Evolutionary conservation across 2,888 invertebrate species (phyloP).

Genomic region (Harmothoe impar): DNA sequence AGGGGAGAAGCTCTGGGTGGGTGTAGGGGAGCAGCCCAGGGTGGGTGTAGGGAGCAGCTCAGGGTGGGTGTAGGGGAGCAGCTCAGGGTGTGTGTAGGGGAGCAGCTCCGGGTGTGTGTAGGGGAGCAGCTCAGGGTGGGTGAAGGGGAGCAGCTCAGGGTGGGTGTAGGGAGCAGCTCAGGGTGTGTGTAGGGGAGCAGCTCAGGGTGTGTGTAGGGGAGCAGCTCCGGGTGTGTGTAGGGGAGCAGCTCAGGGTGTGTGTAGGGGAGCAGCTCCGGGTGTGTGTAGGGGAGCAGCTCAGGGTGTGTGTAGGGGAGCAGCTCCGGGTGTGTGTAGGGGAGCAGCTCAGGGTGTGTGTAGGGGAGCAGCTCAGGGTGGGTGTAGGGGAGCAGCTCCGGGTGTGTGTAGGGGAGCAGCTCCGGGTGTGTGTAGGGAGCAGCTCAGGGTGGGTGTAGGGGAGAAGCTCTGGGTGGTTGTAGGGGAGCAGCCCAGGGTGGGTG

Average conservation of each 20-base stretch:
- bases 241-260: neutral
- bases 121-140: neutral
- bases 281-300: neutral
- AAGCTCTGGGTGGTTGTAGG: too few species aligned
- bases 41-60: neutral
- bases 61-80: neutral
- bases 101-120: neutral
- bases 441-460: too few species aligned
- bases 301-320: neutral
- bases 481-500: too few species aligned
- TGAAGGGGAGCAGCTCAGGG: neutral
- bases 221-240: neutral
- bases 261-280: neutral
- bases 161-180: neutral
- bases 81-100: neutral
- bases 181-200: neutral
- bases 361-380: too few species aligned
- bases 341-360: too few species aligned
- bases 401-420: too few species aligned
- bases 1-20: neutral
- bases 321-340: too few species aligned
- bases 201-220: neutral
- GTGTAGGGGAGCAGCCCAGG: constrained; percentile 8
- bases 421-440: too few species aligned
- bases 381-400: too few species aligned